Base-by-base conservation (phyloP, 1,140 invertebrate genomes). In the Neodiprion lecontei region DNA sequence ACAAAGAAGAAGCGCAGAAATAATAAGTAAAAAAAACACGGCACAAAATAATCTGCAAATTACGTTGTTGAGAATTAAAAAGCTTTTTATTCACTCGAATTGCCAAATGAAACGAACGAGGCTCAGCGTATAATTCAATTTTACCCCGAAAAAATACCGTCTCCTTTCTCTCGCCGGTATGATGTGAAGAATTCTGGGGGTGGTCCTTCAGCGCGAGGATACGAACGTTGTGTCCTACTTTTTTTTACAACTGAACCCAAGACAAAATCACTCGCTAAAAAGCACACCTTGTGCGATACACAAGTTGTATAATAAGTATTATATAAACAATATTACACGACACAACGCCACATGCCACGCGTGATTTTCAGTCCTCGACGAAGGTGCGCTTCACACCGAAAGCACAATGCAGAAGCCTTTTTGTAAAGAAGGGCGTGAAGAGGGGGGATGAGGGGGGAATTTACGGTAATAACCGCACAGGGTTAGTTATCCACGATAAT, bases 301-400 rank as follows among this genome's bases (percentile, higher is more conserved):
- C n/a, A 17, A 12, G n/a, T 61, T 61, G 11, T 61, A 61, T 61
- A 14, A 53, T 53, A 61, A 4, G n/a, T 14, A 17, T 17, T 61
- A 40, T 40, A 40, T 40, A 40, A 40, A 40, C 28, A 40, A 40
- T 40, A 40, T 40, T 40, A 40, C 28, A 40, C 28, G 28, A 40
- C 28, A 40, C 28, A 40, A 1, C 28, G 28, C 5, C 28, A 40
- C 28, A 40, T 14, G 53, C 53, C 8, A 61, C 11, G 53, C 53
- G 53, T 61, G 53, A 61, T 61, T 61, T 61, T 61, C 53, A 61
- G 53, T 17, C n/a, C 53, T 14, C 11, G 53, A 14, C 11, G 53
- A 61, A 61, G 53, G 11, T 17, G 53, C 53, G 53, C 28, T 61
- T 61, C 53, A 61, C 53, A 61, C 53, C 53, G 53, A 61, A 61